Conservation (phyloP, 2,797 vertebrate species). For the Lycodopsis pacificus region DNA sequence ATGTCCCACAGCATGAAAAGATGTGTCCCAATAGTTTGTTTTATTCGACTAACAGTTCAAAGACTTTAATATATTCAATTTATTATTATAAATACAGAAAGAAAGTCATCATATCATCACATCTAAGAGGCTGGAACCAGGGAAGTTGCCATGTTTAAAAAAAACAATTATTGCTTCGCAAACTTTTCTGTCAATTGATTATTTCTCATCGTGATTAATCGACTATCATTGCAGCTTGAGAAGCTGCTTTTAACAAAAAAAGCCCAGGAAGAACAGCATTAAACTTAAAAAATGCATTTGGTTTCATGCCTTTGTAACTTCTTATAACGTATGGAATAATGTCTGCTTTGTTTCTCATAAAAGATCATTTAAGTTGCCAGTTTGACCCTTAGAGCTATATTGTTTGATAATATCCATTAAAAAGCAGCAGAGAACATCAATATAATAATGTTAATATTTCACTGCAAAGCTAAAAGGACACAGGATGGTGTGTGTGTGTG, state of each 20-base stretch:
- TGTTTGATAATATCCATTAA: not conserved
- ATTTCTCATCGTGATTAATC: not conserved
- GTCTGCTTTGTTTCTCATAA: not conserved
- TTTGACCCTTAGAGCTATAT: not conserved
- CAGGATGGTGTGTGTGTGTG: slow-evolving; percentile 15
- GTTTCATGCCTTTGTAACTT: not conserved
- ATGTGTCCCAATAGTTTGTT: not conserved
- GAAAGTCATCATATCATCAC: not conserved
- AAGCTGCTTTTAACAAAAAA: not conserved
- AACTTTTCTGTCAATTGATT: not conserved
- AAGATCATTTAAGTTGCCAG: not conserved
- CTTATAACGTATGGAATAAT: not conserved
- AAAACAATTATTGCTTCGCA: not conserved
- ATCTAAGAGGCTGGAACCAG: not conserved
- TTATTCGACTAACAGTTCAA: not conserved
- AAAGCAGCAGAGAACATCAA: not conserved
- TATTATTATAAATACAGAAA: not conserved
- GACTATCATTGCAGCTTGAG: not conserved
- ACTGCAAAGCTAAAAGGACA: slow-evolving; percentile 13
- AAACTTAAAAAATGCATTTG: not conserved
- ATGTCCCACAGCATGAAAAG: not conserved
- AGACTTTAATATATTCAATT: not conserved
- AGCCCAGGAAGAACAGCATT: not conserved
- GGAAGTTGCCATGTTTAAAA: not conserved
- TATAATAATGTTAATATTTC: not conserved